Evolutionary conservation across 2,888 invertebrate species (phyloP).

Genomic region (Drosophila gaucha): DNA sequence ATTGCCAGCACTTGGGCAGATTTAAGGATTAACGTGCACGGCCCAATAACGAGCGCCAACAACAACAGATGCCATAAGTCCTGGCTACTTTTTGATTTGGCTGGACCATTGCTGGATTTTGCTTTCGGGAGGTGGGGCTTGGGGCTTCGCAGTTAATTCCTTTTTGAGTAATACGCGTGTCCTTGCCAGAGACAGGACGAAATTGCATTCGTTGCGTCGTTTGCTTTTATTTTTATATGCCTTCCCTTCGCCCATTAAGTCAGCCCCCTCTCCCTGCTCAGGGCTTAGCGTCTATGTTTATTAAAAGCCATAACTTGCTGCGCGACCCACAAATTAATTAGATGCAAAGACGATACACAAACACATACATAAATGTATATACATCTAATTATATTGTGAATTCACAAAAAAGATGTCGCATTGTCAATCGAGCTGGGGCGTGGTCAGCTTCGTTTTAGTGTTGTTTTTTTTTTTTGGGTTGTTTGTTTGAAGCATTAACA

Average conservation of each 20-base stretch:
- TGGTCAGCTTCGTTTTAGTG: not conserved
- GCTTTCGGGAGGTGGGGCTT: conserved; percentile 2
- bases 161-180: conserved; percentile 78
- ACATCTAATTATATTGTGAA: not conserved
- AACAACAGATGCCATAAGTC: conserved; percentile 58
- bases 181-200: conserved; percentile 55
- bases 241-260: conserved; percentile 1
- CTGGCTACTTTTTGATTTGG: conserved; percentile 69
- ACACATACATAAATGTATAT: not conserved
- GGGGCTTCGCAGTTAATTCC: conserved; percentile 64
- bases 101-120: conserved; percentile 31
- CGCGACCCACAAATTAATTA: conserved; percentile 51
- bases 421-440: conserved; percentile 35
- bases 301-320: conserved; percentile 68
- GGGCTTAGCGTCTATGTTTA: conserved; percentile 57
- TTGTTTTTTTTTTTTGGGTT: not conserved
- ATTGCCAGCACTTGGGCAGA: conserved; percentile 75
- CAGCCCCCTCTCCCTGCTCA: not conserved
- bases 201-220: conserved; percentile 70
- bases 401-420: not conserved
- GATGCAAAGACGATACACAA: conserved; percentile 8
- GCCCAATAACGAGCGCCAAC: conserved; percentile 53
- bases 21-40: conserved; percentile 80
- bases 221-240: conserved; percentile 64
- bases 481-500: conserved; percentile 48